A percentile compares a stretch with the other conserved stretches of the same genome.
Conservation (phyloP, 2,888 invertebrate genomes). For the Alsophila aescularia region DNA sequence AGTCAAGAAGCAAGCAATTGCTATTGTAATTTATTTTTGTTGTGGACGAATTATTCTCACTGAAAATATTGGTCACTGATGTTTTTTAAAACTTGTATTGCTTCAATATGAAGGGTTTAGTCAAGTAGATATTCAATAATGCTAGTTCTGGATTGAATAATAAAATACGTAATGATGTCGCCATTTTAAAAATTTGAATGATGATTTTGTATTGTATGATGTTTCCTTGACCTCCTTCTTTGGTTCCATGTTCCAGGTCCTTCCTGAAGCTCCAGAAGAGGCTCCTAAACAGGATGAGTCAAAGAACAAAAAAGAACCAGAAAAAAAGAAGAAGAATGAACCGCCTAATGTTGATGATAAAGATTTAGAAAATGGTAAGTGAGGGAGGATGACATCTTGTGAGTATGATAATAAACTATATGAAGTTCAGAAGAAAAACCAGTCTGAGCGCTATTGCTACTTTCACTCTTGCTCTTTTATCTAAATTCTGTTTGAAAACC, state of each 20-base stretch:
- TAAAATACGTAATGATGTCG: constrained; percentile 45
- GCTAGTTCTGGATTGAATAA: constrained; percentile 23
- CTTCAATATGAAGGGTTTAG: background rate
- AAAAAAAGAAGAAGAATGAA: constrained; percentile 61
- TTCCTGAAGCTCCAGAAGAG: constrained; percentile 46
- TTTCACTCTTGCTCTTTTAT: too few relatives aligned
- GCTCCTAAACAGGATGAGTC: constrained; percentile 48
- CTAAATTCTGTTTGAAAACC: too few relatives aligned
- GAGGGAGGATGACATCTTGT: background rate
- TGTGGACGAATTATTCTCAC: constrained; percentile 11
- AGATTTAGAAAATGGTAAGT: constrained; percentile 70
- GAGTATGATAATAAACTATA: too few relatives aligned
- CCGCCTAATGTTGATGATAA: constrained; percentile 60
- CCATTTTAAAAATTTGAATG: constrained; percentile 51
- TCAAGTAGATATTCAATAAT: constrained; percentile 1
- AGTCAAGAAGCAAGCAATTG: constrained; percentile 33
- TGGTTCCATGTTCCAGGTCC: constrained; percentile 48
- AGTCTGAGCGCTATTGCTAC: too few relatives aligned
- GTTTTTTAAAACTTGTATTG: background rate
- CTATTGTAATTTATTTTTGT: constrained; percentile 1
- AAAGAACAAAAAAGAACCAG: constrained; percentile 48
- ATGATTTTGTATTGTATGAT: constrained; percentile 37
- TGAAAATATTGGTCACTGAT: constrained; percentile 7
- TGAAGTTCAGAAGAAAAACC: background rate
- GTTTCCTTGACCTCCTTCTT: constrained; percentile 46